These are phyloP conservation scores for Cuculus canorus DNA, from an alignment of 2,797 vertebrate species.

Conservation along the genomic window DNA sequence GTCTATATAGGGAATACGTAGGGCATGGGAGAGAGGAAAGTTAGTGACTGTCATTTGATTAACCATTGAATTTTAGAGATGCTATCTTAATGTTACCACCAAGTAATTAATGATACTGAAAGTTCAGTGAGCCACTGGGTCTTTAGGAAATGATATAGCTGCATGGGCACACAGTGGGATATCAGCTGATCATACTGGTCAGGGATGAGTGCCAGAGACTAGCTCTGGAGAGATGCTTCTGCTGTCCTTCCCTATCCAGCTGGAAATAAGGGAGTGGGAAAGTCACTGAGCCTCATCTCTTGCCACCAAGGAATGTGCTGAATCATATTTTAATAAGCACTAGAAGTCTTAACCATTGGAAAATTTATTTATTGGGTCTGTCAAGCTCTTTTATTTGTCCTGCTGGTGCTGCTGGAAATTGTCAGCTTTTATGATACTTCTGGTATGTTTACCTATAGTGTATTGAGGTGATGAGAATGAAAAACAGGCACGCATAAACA, in stretches of 20 bases:
- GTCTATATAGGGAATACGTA: neutral
- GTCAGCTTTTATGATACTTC: neutral
- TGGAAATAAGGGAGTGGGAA: neutral
- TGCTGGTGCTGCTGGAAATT: neutral
- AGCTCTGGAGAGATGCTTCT: neutral
- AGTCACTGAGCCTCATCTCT: neutral
- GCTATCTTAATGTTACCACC: neutral
- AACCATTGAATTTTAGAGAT: neutral
- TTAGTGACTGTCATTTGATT: neutral
- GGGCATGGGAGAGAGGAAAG: neutral
- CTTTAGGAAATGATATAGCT: neutral
- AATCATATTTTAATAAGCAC: neutral
- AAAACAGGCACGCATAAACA: neutral
- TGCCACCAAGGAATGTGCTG: neutral
- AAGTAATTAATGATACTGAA: neutral
- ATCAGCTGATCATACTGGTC: neutral
- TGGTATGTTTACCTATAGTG: neutral
- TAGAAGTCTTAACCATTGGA: neutral
- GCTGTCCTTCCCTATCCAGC: neutral
- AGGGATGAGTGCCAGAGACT: neutral
- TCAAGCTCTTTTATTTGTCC: neutral
- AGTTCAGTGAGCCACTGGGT: neutral
- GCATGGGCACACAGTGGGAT: fast-evolving
- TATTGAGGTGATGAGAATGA: neutral
- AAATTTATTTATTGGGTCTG: neutral